Conservation (phyloP, 2,113 vertebrate genomes). For the Callospermophilus lateralis region DNA sequence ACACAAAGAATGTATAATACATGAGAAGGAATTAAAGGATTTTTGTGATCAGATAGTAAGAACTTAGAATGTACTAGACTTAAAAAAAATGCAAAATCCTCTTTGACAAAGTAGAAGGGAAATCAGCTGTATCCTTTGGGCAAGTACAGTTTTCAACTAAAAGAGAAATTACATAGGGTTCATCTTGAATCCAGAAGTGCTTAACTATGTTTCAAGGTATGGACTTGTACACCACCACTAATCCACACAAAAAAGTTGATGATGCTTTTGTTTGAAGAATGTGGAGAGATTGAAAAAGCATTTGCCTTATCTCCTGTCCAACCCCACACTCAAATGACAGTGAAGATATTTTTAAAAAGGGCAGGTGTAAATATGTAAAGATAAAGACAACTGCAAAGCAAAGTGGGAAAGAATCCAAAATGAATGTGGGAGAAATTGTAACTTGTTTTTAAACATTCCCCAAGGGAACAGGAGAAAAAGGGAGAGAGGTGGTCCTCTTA, state of each 20-base stretch:
- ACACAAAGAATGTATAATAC: neutral
- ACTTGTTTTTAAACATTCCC: constrained; percentile 9
- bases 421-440: neutral
- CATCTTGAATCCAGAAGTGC: neutral
- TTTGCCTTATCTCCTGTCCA: neutral
- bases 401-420: neutral
- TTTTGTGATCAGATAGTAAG: neutral
- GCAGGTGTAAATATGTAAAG: neutral
- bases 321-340: neutral
- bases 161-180: neutral
- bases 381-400: neutral
- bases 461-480: neutral
- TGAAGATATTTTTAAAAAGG: neutral
- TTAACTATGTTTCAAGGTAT: neutral
- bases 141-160: neutral
- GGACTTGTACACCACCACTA: neutral
- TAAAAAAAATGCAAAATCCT: constrained; percentile 15
- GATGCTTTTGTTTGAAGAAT: neutral
- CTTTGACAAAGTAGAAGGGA: neutral
- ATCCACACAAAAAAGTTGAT: neutral
- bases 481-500: neutral
- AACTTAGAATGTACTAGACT: neutral
- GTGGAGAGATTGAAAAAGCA: neutral
- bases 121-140: neutral
- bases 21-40: neutral